Evolutionary conservation across 1,140 invertebrate genomes (phyloP), one percentile per base, ranked within the genome.

Genomic region (Palaemon carinicauda): DNA sequence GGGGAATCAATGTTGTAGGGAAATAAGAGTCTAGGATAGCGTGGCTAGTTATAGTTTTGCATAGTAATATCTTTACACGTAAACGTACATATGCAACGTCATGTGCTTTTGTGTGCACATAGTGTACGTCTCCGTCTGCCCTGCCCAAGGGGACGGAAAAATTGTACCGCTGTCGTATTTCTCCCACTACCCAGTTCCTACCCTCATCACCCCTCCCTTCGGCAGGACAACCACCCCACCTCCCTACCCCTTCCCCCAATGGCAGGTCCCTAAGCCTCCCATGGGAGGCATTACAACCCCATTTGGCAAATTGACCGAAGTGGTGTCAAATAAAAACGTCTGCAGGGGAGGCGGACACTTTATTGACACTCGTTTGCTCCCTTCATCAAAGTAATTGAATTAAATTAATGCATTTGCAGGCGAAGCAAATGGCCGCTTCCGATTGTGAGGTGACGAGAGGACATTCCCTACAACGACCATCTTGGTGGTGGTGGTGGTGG

Each of bases 281-380:
- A 41, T 27, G 84, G 84, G 84, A 56, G 24, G 71, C 84, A 86
- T 86, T 86, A 86, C 84, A 78, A 71, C 33, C n/a, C 84, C 84
- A 86, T 86, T 86, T 86, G 84, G 84, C 84, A 86, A 86, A 86
- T 86, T 86, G 84, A 86, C 52, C 84, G 84, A 86, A 86, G 84
- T 86, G 77, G 84, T 86, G 84, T 86, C 84, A 86, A 80, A 86
- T 86, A 86, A 86, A 86, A 86, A 86, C 77, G 84, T 86, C 84
- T 86, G 54, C 65, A 41, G 56, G 74, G 82, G 82, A 53, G 65
- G 51, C 21, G 77, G 51, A 41, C 56, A 86, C 84, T 86, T 86
- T 86, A 86, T 86, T 86, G 84, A 86, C 84, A 86, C 75, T 86
- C 84, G 75, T 79, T 79, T 86, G 80, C 60, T 51, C 74, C 73